Conservation (phyloP, 2,888 invertebrate genomes). For the Congeria kusceri region DNA sequence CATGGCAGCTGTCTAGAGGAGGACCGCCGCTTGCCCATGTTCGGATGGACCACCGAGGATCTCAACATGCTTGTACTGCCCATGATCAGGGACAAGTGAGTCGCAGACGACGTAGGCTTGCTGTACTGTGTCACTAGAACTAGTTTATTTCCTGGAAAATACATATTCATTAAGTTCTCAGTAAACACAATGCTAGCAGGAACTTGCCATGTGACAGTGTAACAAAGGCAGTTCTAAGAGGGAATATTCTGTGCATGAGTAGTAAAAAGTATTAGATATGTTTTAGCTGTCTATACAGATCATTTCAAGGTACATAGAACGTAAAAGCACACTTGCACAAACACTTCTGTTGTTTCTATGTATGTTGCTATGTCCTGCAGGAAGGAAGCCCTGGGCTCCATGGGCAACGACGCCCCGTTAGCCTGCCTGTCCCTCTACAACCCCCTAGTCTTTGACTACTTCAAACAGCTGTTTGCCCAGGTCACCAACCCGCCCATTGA, state of each 20-base stretch:
- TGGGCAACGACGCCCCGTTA: conserved; percentile 99
- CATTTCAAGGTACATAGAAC: too few species aligned
- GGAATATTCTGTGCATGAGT: too few species aligned
- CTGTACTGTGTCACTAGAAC: too few species aligned
- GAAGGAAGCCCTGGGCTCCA: conserved; percentile 99
- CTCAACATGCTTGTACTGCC: conserved; percentile 97
- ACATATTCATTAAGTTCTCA: too few species aligned
- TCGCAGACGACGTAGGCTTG: not conserved
- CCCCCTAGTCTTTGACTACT: conserved; percentile 98
- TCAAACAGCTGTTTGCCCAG: conserved; percentile 99
- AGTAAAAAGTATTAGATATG: too few species aligned
- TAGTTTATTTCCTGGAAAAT: too few species aligned
- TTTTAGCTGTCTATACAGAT: too few species aligned
- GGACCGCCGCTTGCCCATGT: conserved; percentile 95
- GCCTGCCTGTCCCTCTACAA: conserved; percentile 98
- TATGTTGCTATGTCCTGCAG: conserved; percentile 86
- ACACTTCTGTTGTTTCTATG: too few species aligned
- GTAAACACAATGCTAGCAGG: too few species aligned
- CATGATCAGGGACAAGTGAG: conserved; percentile 97
- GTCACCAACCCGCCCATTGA: conserved; percentile 99
- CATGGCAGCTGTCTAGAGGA: conserved; percentile 85
- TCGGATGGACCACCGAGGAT: conserved; percentile 97
- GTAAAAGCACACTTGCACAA: too few species aligned
- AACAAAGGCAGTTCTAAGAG: too few species aligned
- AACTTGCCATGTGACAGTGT: too few species aligned